Evolutionary conservation across 2,797 vertebrate species (phyloP).

Genomic region (Molossus alvarezi): DNA sequence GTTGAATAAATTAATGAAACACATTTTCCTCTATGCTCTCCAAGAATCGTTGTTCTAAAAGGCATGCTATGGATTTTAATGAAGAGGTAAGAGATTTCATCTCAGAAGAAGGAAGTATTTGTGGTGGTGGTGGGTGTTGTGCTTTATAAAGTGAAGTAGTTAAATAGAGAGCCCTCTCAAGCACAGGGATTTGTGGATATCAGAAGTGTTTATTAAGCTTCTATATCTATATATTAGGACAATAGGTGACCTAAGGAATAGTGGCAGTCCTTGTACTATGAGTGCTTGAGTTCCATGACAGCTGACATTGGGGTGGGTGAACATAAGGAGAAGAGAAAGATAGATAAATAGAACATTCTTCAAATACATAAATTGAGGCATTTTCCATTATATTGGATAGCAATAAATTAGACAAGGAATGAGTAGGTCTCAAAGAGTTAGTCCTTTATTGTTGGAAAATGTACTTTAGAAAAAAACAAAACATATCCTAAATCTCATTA

Average conservation of each 20-base stretch:
- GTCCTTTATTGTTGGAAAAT: conserved; percentile 23
- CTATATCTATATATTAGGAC: not conserved
- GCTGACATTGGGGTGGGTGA: not conserved
- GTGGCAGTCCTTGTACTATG: not conserved
- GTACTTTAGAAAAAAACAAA: not conserved
- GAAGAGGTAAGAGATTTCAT: not conserved
- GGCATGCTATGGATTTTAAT: not conserved
- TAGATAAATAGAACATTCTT: not conserved
- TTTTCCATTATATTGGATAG: not conserved
- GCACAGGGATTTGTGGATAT: not conserved
- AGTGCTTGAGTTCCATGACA: not conserved
- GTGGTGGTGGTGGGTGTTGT: not conserved
- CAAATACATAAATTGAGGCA: conserved; percentile 23
- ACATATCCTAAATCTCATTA: not conserved
- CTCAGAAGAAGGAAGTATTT: not conserved
- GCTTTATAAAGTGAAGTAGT: not conserved
- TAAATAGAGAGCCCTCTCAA: not conserved
- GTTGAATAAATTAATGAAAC: not conserved
- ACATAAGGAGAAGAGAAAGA: conserved; percentile 5
- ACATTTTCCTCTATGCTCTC: not conserved
- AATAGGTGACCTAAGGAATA: not conserved
- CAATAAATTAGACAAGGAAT: conserved; percentile 36
- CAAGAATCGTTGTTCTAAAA: conserved; percentile 12
- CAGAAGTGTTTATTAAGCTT: not conserved
- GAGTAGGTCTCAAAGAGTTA: not conserved